Evolutionary conservation across 2,797 vertebrate species (phyloP), one percentile per base, ranked within the genome.

Genomic region (Sternarchorhynchus goeldii): DNA sequence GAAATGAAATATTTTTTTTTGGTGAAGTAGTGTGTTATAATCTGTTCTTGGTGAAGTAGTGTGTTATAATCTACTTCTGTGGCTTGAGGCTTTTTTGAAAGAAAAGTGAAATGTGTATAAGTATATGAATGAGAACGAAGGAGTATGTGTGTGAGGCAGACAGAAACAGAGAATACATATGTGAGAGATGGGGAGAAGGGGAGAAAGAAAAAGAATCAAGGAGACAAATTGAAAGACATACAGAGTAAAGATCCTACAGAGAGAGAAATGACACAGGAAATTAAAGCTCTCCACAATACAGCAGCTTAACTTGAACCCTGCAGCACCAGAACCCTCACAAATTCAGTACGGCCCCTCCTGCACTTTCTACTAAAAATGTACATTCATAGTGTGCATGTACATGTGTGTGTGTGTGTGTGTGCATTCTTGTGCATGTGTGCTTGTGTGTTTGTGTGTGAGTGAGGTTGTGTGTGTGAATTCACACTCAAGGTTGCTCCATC

Each of bases 1-100:
- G 62, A 70, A 84, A 84, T 77, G 70, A 60, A 65, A 82, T 77
- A 82, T 75, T 41, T 75, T 80, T 80, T 58, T 25, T 64, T 74
- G 66, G 17, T 56, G 70, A 67, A 57, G 45, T 20, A 55, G 64
- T 70, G 29, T 73, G 69, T 65, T 65, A 18, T 36, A 72, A 73
- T 45, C 32, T 65, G 21, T 64, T 21, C 45, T 25, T 65, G 66
- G 17, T 56, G 70, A 67, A 57, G 45, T 20, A 55, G 64, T 70
- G 29, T 73, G 69, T 65, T 65, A 18, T 36, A 72, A 73, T 45
- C 32, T 65, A 25, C 25, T 25, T 25, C 25, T 25, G 45, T 73
- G 68, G 76, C 60, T 78, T 72, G 20, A 21, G 68, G 50, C 59
- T 50, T 50, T 12, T 50, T 50, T 14, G 34, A 50, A 50, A 50